Base-by-base conservation (phyloP, 2,797 vertebrate genomes). In the Loris lydekkerianus region DNA sequence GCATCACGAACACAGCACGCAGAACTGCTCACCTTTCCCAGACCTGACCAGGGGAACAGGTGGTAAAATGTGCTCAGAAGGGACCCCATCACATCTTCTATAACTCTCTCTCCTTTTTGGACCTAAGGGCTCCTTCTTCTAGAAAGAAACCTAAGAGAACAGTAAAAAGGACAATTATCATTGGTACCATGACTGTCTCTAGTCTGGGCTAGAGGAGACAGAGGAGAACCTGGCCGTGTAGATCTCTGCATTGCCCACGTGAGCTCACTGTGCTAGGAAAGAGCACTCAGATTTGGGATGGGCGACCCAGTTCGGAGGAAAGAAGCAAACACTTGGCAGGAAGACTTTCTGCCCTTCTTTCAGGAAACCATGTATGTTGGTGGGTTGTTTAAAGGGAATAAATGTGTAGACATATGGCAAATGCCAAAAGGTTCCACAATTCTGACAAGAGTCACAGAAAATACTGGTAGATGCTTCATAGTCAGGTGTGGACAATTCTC, bases 1-100 rank as follows among this genome's bases (percentile, higher is more conserved):
- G n/a, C 29, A 49, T 40, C 21, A 7, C 31, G 56, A 34, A 34
- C 65, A 88, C 27, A n/a, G 34, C 46, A 63, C 4, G 3, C 4
- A 65, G 3, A 23, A 3, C 31, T 27, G 37, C 23, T 75, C 2
- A 9, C 34, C 9, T 63, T 46, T 10, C 53, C n/a, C 65, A 29
- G 29, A 75, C 6, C 0, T 27, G 29, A 77, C 43, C 2, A 31
- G 53, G 10, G 7, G 1, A 60, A 0, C 1, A 37, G 40, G 10
- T 31, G 10, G 0, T 56, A 37, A 83, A 82, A 3, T 37, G 2
- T 4, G 61, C 49, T 25, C 69, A 25, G 23, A 40, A 91, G 43
- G n/a, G 31, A 43, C 8, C 5, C 25, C 13, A 25, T 72, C 7
- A 67, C 27, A 17, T 53, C 60, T 70, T 43, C 21, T 4, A 18